phyloP scores from a whole-genome alignment of 2,888 invertebrate genomes.

The Latrodectus elegans region DNA sequence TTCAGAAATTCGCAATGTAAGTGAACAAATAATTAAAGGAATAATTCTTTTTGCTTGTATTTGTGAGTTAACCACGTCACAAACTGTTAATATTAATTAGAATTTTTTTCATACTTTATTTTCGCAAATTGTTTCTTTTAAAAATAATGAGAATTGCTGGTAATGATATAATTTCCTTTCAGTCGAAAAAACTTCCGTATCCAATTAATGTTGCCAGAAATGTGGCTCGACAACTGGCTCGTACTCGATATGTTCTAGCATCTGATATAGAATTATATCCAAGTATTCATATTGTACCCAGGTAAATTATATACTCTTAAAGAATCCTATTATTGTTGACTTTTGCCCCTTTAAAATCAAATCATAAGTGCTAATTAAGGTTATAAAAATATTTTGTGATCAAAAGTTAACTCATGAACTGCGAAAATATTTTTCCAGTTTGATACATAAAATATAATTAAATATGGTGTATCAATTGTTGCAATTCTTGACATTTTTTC shows the following conservation, averaged over 20 bases:
- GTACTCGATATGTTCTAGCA: slow-evolving; percentile 71
- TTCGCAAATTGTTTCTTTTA: neutral
- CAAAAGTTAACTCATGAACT: neutral
- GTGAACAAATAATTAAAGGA: neutral
- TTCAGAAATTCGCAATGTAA: slow-evolving; percentile 62
- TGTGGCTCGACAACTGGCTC: slow-evolving; percentile 70
- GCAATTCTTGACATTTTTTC: too few relatives aligned
- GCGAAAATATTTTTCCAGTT: neutral
- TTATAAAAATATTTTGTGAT: neutral
- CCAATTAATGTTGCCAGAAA: slow-evolving; percentile 72
- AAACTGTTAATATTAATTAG: neutral
- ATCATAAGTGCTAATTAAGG: too few relatives aligned
- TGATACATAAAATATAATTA: too few relatives aligned
- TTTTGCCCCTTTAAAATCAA: too few relatives aligned
- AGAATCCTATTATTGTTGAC: too few relatives aligned
- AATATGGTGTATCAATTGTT: too few relatives aligned
- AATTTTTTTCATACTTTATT: neutral
- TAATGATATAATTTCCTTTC: neutral
- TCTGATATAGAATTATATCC: slow-evolving; percentile 72
- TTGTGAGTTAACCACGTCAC: neutral
- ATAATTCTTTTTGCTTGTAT: neutral
- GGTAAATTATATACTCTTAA: slow-evolving; percentile 18
- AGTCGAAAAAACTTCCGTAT: slow-evolving; percentile 78
- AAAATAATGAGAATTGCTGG: neutral
- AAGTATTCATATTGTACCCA: slow-evolving; percentile 70